Conservation (phyloP, 2,797 vertebrate genomes). For the Apogon talboti region DNA sequence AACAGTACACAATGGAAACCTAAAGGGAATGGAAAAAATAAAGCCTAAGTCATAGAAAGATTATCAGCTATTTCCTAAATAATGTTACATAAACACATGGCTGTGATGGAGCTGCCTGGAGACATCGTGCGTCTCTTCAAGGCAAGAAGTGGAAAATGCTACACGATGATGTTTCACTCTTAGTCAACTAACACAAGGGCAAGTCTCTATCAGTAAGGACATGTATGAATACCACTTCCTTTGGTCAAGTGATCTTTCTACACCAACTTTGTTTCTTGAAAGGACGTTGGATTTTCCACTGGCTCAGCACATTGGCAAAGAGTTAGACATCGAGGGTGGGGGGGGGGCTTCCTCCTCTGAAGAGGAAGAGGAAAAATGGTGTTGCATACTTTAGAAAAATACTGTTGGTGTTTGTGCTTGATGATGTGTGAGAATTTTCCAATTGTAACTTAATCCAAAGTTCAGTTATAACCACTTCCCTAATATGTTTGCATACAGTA, state of each 20-base stretch:
- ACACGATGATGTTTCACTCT: conserved; percentile 63
- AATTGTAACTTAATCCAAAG: conserved; percentile 40
- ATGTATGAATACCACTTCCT: conserved; percentile 81
- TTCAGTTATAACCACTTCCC: conserved; percentile 6
- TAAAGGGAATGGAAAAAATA: conserved; percentile 33
- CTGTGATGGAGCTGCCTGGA: conserved; percentile 52
- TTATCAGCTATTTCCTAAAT: conserved; percentile 62
- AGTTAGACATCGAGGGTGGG: conserved; percentile 49
- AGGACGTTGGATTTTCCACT: conserved; percentile 82
- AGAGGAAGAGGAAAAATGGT: conserved; percentile 68
- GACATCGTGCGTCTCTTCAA: conserved; percentile 64
- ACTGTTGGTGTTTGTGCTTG: conserved; percentile 43
- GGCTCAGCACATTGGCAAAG: conserved; percentile 81
- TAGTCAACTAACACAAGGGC: conserved; percentile 59
- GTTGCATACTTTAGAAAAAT: conserved; percentile 50
- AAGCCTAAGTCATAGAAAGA: conserved; percentile 42
- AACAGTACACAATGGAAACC: conserved; percentile 50
- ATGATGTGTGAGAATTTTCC: conserved; percentile 54
- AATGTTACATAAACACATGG: conserved; percentile 52
- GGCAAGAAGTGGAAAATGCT: conserved; percentile 68
- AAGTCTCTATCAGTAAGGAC: conserved; percentile 71
- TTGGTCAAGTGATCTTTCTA: conserved; percentile 74
- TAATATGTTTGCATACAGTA: conserved; percentile 8
- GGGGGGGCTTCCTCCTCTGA: conserved; percentile 74
- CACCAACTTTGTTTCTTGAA: conserved; percentile 71